phyloP scores from a whole-genome alignment of 2,113 vertebrate species.

The Stegostoma tigrinum region DNA sequence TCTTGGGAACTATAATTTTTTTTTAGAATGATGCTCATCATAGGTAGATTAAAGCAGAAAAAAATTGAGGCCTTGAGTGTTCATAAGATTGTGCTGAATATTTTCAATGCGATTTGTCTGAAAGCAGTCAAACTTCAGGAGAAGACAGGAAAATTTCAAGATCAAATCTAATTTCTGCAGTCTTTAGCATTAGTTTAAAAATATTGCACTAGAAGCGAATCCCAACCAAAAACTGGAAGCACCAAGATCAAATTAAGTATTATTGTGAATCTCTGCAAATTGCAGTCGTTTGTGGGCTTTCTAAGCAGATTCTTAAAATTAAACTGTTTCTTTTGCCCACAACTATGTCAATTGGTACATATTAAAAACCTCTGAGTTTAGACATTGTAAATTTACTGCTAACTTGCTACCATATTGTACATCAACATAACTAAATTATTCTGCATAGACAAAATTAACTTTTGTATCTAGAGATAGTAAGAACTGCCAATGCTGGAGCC shows the following conservation, averaged over 20 bases:
- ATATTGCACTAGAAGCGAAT: not conserved
- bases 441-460: no score
- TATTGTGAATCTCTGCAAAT: not conserved
- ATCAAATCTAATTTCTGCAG: not conserved
- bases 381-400: not conserved
- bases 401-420: not conserved
- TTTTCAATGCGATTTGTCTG: not conserved
- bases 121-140: not conserved
- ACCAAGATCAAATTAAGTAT: not conserved
- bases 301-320: not conserved
- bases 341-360: not conserved
- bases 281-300: not conserved
- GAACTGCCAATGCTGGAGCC: no score
- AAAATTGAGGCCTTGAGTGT: not conserved
- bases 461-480: no score
- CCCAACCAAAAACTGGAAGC: not conserved
- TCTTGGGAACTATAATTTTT: not conserved
- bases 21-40: not conserved
- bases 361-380: not conserved
- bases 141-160: not conserved
- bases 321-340: not conserved
- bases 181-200: not conserved
- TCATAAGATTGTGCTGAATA: not conserved
- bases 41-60: constrained; percentile 9
- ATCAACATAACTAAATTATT: not conserved